These are phyloP conservation scores for Syrista parreyssii DNA, from an alignment of 2,888 invertebrate species.

Conservation along the genomic window DNA sequence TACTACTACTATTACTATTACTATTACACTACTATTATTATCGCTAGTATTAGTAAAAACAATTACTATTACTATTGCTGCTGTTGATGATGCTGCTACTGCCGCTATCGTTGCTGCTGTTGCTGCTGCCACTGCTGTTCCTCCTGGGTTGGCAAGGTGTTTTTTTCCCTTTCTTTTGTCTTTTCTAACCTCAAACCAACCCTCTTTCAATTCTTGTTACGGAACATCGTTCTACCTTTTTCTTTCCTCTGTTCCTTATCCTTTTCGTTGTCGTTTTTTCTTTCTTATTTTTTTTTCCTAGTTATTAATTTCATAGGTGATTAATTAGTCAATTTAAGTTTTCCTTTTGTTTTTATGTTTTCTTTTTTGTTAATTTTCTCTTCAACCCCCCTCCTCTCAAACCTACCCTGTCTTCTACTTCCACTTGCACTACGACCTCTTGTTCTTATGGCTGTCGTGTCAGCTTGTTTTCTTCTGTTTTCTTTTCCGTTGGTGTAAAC, in stretches of 20 bases:
- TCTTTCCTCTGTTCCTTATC: conserved; percentile 21
- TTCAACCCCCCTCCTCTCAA: neutral
- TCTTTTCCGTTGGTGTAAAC: neutral
- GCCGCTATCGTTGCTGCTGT: neutral
- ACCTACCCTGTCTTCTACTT: neutral
- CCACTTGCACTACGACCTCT: neutral
- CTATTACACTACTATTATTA: neutral
- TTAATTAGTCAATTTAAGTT: conserved; percentile 20
- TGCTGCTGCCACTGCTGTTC: neutral
- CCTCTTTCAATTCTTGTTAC: neutral
- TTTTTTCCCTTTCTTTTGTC: conserved; percentile 59
- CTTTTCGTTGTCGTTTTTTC: conserved; percentile 1
- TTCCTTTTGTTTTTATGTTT: conserved; percentile 24
- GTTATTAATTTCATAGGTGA: conserved; percentile 18
- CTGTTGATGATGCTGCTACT: neutral
- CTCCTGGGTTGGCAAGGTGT: conserved; percentile 55
- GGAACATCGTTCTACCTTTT: conserved; percentile 18
- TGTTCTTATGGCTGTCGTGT: neutral
- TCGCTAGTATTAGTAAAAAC: neutral
- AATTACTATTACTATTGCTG: neutral
- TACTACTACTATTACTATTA: neutral
- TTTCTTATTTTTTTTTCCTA: conserved; percentile 15
- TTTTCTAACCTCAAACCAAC: conserved; percentile 28
- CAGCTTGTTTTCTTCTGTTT: neutral
- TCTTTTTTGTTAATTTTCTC: conserved; percentile 7